A percentile compares a stretch with the other conserved stretches of the same genome.
phyloP scores from a whole-genome alignment of 2,888 invertebrate species.

The Dexiosoma caninum region DNA sequence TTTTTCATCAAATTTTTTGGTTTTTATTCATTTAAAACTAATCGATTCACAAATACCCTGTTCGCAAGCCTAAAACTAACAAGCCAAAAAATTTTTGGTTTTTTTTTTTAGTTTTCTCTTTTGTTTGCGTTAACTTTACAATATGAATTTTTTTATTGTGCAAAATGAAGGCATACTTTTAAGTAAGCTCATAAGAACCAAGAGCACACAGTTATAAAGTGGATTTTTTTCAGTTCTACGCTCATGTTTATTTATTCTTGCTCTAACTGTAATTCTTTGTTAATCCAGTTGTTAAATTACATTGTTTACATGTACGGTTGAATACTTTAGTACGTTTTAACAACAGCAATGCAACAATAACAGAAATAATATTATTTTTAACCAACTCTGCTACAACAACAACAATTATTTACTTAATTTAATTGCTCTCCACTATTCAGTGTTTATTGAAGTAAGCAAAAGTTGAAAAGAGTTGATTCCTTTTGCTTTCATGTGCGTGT shows the following conservation, averaged over 20 bases:
- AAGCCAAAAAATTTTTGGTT: neutral
- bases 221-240: neutral
- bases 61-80: constrained; percentile 11
- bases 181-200: neutral
- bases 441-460: neutral
- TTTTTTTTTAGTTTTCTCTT: neutral
- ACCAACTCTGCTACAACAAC: neutral
- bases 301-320: constrained; percentile 42
- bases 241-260: neutral
- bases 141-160: neutral
- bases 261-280: constrained; percentile 40
- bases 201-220: neutral
- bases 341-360: neutral
- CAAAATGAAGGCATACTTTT: constrained; percentile 32
- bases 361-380: neutral
- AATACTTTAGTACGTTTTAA: constrained; percentile 2
- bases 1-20: neutral
- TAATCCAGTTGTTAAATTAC: constrained; percentile 40
- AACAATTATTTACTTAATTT: constrained; percentile 5
- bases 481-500: neutral
- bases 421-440: neutral
- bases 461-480: neutral
- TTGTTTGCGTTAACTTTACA: neutral
- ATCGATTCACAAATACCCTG: constrained; percentile 40
- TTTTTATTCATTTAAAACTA: neutral